phyloP scores from a whole-genome alignment of 2,888 invertebrate species.

The Trissonchulus latispiculum region DNA sequence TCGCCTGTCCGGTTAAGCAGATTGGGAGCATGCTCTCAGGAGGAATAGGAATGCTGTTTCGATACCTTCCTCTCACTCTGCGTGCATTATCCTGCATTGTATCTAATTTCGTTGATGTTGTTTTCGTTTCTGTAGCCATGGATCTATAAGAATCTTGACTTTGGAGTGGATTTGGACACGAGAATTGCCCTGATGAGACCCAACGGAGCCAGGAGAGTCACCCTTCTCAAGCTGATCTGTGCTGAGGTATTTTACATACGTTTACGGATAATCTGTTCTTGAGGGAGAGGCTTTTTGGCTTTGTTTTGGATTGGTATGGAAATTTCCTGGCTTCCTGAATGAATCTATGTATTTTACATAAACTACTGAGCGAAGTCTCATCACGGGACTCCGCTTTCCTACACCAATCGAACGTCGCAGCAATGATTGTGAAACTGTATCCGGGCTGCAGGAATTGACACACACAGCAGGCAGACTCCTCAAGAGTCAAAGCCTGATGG shows the following conservation, averaged over 20 bases:
- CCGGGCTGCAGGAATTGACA: too few species aligned
- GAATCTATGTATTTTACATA: too few species aligned
- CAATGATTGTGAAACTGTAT: too few species aligned
- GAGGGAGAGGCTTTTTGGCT: slow-evolving; percentile 23
- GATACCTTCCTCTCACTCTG: too few species aligned
- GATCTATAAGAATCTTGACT: slow-evolving; percentile 95
- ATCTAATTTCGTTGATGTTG: background rate
- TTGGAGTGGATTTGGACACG: slow-evolving; percentile 96
- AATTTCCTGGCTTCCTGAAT: slow-evolving; percentile 30
- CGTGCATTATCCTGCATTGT: background rate
- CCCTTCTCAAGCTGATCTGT: slow-evolving; percentile 83
- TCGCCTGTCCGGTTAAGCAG: too few species aligned
- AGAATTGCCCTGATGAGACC: slow-evolving; percentile 84
- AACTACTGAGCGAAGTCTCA: too few species aligned
- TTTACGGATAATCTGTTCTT: too few species aligned
- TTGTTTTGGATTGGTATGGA: background rate
- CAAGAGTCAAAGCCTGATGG: too few species aligned
- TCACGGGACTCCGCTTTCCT: too few species aligned
- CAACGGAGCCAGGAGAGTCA: slow-evolving; percentile 98
- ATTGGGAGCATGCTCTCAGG: background rate
- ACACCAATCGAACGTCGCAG: too few species aligned
- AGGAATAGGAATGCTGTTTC: too few species aligned
- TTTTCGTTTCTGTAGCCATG: slow-evolving; percentile 54
- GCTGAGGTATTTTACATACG: slow-evolving; percentile 65
- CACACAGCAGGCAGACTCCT: too few species aligned